Conservation (phyloP, 1,140 invertebrate genomes). For the Tyrophagus putrescentiae region DNA sequence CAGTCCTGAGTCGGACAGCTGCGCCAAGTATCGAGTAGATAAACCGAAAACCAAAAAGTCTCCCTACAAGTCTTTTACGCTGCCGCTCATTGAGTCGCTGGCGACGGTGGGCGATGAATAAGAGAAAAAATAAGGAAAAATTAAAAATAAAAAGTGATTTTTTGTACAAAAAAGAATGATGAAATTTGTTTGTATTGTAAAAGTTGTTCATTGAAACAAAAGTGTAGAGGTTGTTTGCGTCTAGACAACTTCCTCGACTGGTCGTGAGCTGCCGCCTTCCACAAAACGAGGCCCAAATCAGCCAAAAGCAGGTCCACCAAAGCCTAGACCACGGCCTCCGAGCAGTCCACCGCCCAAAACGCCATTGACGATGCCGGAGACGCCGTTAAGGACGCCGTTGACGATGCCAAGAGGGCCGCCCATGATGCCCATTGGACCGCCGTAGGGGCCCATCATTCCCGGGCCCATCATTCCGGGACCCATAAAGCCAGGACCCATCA, state of each 20-base stretch:
- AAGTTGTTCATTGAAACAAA: background rate
- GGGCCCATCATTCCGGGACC: background rate
- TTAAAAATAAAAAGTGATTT: no score
- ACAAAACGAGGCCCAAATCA: background rate
- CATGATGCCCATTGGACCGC: background rate
- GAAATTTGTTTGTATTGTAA: background rate
- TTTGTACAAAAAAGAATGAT: background rate
- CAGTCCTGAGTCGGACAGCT: background rate
- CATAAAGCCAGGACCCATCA: background rate
- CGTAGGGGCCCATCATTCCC: background rate
- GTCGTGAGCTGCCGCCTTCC: background rate
- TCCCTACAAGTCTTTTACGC: background rate
- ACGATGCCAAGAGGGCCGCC: background rate
- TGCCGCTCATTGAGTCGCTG: conserved; percentile 2
- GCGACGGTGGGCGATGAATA: background rate
- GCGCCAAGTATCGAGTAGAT: background rate
- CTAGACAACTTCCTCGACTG: background rate
- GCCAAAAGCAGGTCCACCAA: background rate
- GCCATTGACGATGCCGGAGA: background rate
- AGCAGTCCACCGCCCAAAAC: background rate
- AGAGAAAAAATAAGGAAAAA: no score
- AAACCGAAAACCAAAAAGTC: background rate
- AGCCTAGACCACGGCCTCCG: background rate
- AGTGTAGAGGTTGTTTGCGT: background rate
- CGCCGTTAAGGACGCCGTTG: background rate